Base-by-base conservation (phyloP, 1,140 invertebrate genomes). In the Micrasema minimum region DNA sequence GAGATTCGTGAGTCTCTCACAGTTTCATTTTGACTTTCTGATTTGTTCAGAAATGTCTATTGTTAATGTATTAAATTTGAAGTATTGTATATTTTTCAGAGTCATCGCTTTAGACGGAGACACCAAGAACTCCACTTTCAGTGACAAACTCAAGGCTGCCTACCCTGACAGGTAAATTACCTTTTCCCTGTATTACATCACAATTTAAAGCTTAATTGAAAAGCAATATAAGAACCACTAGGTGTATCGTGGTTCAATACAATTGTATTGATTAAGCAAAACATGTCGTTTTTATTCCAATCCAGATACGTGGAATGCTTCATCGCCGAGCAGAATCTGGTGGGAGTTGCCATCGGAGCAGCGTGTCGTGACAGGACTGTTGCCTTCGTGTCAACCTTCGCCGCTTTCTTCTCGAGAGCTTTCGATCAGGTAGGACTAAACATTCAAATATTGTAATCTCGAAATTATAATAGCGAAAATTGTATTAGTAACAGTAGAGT, bases 281-380 rank as follows among this genome's bases (percentile, higher is more conserved):
- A n/a, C n/a, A n/a, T n/a, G n/a, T n/a, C n/a, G n/a, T n/a, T n/a
- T n/a, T n/a, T n/a, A n/a, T n/a, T n/a, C n/a, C n/a, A n/a, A n/a
- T 67, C 3, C 35, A 90, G 96, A 73, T 98, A 95, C 81, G 90
- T 99, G 67, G 97, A 99, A 84, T 98, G 98, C 82, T 99, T 93
- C 84, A 99, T 99, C 79, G 98, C 98, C 62, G 98, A 99, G 82
- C 98, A 99, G 86, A 99, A 98, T 85, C 82, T 98, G 76, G 95
- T 98, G 75, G 97, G 97, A 45, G 95, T 99, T 69, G 97, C 93
- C 0, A 96, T 98, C 76, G 98, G 98, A 31, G 90, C 92, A 35
- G 92, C 93, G 48, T 97, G 95, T 78, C 87, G 97, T 72, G 90
- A 95, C 78, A 88, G 97, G 64, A 92, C 94, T 9, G 89, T 99